phyloP scores from a whole-genome alignment of 2,888 invertebrate species.

The Drosophila greeni region DNA sequence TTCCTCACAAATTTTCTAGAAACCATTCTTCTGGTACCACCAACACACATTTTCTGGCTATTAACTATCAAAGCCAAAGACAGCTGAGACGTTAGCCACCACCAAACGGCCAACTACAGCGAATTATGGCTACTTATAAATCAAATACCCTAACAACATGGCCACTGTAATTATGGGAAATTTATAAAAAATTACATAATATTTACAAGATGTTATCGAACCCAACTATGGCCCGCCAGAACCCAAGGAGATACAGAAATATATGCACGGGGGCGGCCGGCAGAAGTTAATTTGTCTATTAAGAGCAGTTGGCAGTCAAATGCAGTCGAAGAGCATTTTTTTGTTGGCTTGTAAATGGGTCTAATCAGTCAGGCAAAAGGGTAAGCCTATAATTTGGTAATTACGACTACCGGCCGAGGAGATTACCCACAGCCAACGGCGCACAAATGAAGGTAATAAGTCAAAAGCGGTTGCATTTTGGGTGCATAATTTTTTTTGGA shows the following conservation, averaged over 20 bases:
- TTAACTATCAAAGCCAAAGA: slow-evolving; percentile 9
- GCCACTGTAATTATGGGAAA: slow-evolving; percentile 67
- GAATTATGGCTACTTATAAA: slow-evolving; percentile 59
- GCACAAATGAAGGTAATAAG: slow-evolving; percentile 63
- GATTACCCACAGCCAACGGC: slow-evolving; percentile 38
- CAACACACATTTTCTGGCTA: background rate
- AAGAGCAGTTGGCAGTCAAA: slow-evolving; percentile 53
- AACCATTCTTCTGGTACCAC: background rate
- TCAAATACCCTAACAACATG: slow-evolving; percentile 64
- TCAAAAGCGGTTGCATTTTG: slow-evolving; percentile 66
- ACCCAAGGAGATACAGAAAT: slow-evolving; percentile 21
- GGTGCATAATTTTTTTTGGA: slow-evolving; percentile 59
- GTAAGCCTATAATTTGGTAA: slow-evolving; percentile 77
- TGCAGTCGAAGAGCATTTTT: slow-evolving; percentile 40
- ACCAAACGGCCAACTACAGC: slow-evolving; percentile 7
- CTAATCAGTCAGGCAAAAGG: slow-evolving; percentile 75
- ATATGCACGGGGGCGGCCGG: slow-evolving; percentile 12
- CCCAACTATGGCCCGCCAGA: slow-evolving; percentile 50
- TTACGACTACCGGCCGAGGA: slow-evolving; percentile 52
- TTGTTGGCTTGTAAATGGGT: slow-evolving; percentile 64
- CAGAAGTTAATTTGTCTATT: slow-evolving; percentile 72
- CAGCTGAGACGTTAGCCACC: slow-evolving; percentile 32
- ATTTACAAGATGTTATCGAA: slow-evolving; percentile 73
- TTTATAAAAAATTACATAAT: slow-evolving; percentile 73
- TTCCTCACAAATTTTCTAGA: background rate